Evolutionary conservation across 1,140 invertebrate species (phyloP), one percentile per base, ranked within the genome.

Genomic region (Drosophila funebris): DNA sequence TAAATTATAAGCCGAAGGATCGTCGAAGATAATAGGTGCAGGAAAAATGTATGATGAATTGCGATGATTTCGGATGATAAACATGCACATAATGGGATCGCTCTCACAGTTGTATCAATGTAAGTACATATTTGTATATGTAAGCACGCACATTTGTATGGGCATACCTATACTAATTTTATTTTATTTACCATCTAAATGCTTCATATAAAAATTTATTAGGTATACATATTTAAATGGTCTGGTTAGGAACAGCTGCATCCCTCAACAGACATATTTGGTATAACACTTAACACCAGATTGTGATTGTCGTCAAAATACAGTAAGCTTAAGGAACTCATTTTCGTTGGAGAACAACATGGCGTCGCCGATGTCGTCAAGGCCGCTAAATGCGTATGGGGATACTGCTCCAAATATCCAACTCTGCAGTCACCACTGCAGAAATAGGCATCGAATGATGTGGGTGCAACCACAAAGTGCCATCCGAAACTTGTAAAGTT

Each of bases 401-500:
- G 96, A 91, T 98, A 96, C 81, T 97, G 95, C 77, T 97, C 96
- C 16, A 98, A 93, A 91, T 98, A 97, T 2, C 96, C 94, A 92
- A 96, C 97, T 0, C 96, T 96, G 93, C 98, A 99, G 80, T 98
- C 96, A 2, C 98, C 98, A 63, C 96, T 96, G 93, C 98, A 99
- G 92, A 98, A 99, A 93, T 98, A 98, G 13, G 98, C 98, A 85
- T 98, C 96, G 92, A 99, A 99, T 73, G 96, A 95, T 80, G 97
- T 97, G 0, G 98, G 98, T 0, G 98, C 98, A 31, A 99, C 97
- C 80, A 99, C 98, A 96, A 98, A 99, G 84, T 99, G 97, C 98
- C 98, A 99, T 8, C 97, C 98, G 87, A 99, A 98, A 73, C 97
- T 96, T 76, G 96, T 96, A 92, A 99, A 99, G 93, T 99, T 97